A percentile compares a stretch with the other conserved stretches of the same genome.
phyloP scores from a whole-genome alignment of 2,888 invertebrate genomes.

The Eutolmus rufibarbis region DNA sequence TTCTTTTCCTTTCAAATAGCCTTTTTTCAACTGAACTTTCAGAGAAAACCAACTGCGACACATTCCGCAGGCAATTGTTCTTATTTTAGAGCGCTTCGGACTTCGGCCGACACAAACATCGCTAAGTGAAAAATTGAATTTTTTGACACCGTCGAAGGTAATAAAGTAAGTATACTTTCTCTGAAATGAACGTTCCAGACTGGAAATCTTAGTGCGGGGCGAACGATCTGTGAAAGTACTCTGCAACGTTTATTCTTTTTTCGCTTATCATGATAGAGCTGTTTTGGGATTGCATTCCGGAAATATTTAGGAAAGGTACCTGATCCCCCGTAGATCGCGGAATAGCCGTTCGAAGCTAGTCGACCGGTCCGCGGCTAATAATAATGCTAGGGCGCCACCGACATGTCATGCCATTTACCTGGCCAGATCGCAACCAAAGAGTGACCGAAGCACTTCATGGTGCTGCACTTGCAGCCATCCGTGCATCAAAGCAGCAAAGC shows the following conservation, averaged over 20 bases:
- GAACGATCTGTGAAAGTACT: neutral
- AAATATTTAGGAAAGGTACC: neutral
- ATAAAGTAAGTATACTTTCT: neutral
- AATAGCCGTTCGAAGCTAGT: neutral
- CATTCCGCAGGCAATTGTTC: neutral
- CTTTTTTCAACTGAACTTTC: neutral
- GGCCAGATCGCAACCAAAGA: neutral
- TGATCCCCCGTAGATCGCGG: neutral
- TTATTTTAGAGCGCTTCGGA: neutral
- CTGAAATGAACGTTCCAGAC: neutral
- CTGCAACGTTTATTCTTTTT: neutral
- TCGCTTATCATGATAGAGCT: neutral
- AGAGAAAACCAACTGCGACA: neutral
- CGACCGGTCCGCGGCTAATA: neutral
- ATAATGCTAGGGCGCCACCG: neutral
- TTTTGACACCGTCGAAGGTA: neutral
- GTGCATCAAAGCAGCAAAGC: slow-evolving; percentile 2
- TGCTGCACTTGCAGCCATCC: neutral
- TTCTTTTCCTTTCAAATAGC: neutral
- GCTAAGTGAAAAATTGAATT: neutral
- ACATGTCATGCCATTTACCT: neutral
- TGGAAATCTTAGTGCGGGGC: neutral
- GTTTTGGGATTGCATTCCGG: neutral
- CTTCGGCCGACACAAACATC: neutral
- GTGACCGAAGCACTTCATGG: slow-evolving; percentile 5